These are phyloP conservation scores for Falcaria lacertinaria DNA, from an alignment of 2,888 invertebrate species.

Conservation along the genomic window DNA sequence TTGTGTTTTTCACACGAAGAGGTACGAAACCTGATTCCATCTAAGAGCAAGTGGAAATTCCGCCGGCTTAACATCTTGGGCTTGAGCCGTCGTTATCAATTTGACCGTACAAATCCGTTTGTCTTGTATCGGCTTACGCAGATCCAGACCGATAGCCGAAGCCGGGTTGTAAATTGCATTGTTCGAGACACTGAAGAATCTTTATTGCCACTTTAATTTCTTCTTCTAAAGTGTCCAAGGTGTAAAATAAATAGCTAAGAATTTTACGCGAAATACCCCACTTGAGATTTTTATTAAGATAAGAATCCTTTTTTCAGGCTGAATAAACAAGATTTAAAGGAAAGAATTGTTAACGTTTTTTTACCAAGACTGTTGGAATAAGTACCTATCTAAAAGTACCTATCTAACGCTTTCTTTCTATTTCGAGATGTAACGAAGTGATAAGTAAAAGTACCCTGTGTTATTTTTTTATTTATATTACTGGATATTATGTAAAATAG, in stretches of 20 bases:
- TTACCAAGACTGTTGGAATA: not conserved
- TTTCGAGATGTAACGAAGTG: too few relatives aligned
- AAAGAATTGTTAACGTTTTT: not conserved
- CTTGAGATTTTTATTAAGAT: constrained; percentile 2
- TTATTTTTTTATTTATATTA: too few relatives aligned
- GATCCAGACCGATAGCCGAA: constrained; percentile 11
- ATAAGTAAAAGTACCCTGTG: too few relatives aligned
- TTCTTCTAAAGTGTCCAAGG: not conserved
- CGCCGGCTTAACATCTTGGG: not conserved
- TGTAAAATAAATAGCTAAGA: not conserved
- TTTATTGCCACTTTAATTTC: constrained; percentile 11
- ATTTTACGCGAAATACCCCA: too few relatives aligned
- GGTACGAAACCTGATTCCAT: not conserved
- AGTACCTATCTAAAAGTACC: too few relatives aligned
- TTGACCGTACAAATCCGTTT: constrained; percentile 48
- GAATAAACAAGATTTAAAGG: not conserved
- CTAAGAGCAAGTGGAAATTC: not conserved
- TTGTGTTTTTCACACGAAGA: not conserved
- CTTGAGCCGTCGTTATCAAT: constrained; percentile 31
- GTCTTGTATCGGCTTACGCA: constrained; percentile 32
- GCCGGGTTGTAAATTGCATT: constrained; percentile 28
- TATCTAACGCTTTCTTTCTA: not conserved
- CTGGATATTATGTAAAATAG: too few relatives aligned
- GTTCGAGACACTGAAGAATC: constrained; percentile 9
- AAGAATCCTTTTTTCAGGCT: not conserved